Evolutionary conservation across 2,888 invertebrate species (phyloP), one percentile per base, ranked within the genome.

Genomic region (Drosophila mettleri): DNA sequence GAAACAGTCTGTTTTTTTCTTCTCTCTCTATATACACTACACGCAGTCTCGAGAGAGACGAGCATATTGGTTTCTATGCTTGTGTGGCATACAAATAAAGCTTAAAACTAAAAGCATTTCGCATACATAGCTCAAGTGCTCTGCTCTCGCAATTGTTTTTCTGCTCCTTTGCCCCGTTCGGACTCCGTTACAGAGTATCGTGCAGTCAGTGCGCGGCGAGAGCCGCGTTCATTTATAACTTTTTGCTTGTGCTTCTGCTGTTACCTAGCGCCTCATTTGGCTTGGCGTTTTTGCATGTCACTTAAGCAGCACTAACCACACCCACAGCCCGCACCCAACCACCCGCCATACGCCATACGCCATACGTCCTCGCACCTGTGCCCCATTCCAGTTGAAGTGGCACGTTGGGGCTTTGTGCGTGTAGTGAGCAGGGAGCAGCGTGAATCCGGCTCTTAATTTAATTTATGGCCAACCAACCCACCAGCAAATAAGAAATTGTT

Each of bases 401-500:
- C 59, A 43, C 41, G 60, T 29, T 31, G 46, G 43, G 60, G 38
- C 20, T 9, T 64, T 41, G 69, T 36, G 64, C 64, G 61, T 69
- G 60, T 58, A 18, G 57, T 39, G 57, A n/a, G n/a, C n/a, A n/a
- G n/a, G 34, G 24, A 61, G 48, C 45, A 16, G 53, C 58, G 52
- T 68, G 65, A 31, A 52, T 71, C 48, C 60, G 69, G 48, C 57
- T 52, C 64, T 74, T 80, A 79, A 82, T 79, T 76, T 55, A 73
- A 76, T 80, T 73, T 69, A 79, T 67, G 70, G 36, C 16, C 39
- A 29, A 62, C 43, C 59, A 45, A 33, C 41, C 67, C 16, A 49
- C 31, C 49, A 33, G 22, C 51, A 52, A 53, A 43, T 8, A 51
- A 53, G 18, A 16, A 57, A 68, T 46, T 59, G 33, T 49, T 54